Evolutionary conservation across 2,797 vertebrate species (phyloP), one percentile per base, ranked within the genome.

Genomic region (Oryzias sinensis): DNA sequence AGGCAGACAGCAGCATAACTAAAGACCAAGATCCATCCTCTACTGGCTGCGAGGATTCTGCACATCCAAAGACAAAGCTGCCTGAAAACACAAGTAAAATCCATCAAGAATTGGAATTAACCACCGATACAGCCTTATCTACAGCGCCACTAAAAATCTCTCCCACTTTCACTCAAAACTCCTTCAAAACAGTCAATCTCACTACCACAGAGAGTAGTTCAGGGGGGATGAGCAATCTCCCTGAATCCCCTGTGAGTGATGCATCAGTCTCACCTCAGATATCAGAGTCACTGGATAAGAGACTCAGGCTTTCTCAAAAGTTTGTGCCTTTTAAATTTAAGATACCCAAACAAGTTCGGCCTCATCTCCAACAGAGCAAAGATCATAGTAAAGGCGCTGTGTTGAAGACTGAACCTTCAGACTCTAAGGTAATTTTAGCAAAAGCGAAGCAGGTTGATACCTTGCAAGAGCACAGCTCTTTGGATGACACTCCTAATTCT

Each of bases 291-390:
- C 25, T 46, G 54, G 9, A 14, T n/a, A n/a, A 54, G 18, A 57
- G 52, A 41, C 47, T 65, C 70, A 43, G 41, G 17, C 5, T 18
- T 4, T 18, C 40, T 43, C 18, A 22, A 46, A 25, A 76, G 27
- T 8, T 5, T 47, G 14, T 53, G 20, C 68, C 18, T 56, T 1
- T 56, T 8, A 59, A 16, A 18, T 92, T 89, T 67, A 92, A 78
- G 62, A 92, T 92, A 60, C 79, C 74, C 43, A 92, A 89, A 69
- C 88, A 73, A 42, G 24, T 50, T 51, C 56, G 7, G 5, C 16
- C 37, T 37, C 42, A 16, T 14, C 54, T 44, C 16, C 40, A 15
- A 24, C 33, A 20, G 14, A 40, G 6, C 6, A 16, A 47, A 1
- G 0, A 0, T 42, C 49, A 64, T 14, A 53, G 40, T 3, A 43